Conservation (phyloP, 2,888 invertebrate genomes). For the Hirtodrosophila trivittata region DNA sequence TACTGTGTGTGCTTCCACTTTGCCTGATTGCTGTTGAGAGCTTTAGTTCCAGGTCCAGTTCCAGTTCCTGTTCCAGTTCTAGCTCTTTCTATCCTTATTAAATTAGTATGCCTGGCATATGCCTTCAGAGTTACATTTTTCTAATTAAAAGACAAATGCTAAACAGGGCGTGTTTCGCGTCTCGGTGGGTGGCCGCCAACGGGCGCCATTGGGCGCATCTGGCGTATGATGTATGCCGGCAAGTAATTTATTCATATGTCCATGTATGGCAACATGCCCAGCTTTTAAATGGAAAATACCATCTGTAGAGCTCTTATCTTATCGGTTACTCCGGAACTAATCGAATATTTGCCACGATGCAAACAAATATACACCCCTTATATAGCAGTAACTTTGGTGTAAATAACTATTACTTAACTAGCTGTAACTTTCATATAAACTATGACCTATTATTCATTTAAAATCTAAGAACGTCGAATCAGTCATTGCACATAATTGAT, state of each 20-base stretch:
- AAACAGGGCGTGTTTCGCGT: slow-evolving; percentile 56
- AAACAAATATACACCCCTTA: not conserved
- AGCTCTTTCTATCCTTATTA: slow-evolving; percentile 18
- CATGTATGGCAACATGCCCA: not conserved
- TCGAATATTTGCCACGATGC: slow-evolving; percentile 1
- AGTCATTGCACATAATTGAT: not conserved
- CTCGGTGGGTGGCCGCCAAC: slow-evolving; percentile 9
- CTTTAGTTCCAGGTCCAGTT: not conserved
- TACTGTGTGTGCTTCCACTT: slow-evolving; percentile 12
- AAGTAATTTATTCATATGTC: slow-evolving; percentile 3
- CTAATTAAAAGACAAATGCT: slow-evolving; percentile 60
- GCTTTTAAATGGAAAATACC: slow-evolving; percentile 8
- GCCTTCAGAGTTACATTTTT: slow-evolving; percentile 37
- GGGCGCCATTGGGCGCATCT: slow-evolving; percentile 15
- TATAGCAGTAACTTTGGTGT: too few relatives aligned
- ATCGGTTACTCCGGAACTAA: slow-evolving; percentile 35
- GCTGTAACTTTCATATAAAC: too few relatives aligned
- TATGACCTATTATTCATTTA: too few relatives aligned
- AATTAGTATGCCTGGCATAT: slow-evolving; percentile 56
- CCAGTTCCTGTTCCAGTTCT: not conserved
- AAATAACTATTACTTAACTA: too few relatives aligned
- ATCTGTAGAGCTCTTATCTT: slow-evolving; percentile 42
- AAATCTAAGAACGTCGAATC: too few relatives aligned
- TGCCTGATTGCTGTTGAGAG: slow-evolving; percentile 24
- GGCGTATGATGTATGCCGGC: slow-evolving; percentile 40